Percentiles rank a stretch among this genome's conserved stretches.
Conservation (phyloP, 2,113 vertebrate species). For the Microtus richardsoni region DNA sequence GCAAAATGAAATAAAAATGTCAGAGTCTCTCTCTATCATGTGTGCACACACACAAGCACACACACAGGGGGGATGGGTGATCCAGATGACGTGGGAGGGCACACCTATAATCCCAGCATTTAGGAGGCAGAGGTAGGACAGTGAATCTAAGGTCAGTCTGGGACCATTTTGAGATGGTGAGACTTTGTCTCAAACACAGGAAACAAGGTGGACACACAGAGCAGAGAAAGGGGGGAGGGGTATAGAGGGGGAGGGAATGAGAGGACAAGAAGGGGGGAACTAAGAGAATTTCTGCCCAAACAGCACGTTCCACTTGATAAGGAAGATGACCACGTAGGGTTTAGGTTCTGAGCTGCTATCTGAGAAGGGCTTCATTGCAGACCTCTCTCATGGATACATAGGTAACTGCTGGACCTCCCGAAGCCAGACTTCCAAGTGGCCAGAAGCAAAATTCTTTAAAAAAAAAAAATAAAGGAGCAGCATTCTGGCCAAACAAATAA, state of each 20-base stretch:
- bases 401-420: background rate
- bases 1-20: constrained; percentile 48
- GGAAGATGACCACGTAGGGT: background rate
- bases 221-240: background rate
- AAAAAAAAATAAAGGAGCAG: background rate
- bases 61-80: background rate
- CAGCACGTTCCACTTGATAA: background rate
- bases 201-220: background rate
- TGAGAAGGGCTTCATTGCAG: background rate
- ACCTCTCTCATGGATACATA: background rate
- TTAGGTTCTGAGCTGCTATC: background rate
- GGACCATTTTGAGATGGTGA: background rate
- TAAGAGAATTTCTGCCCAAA: background rate
- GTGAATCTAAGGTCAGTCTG: background rate
- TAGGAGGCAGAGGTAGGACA: background rate
- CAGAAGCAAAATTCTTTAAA: background rate
- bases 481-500: background rate
- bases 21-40: background rate
- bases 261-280: background rate
- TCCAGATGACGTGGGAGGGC: background rate
- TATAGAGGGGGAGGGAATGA: too few species aligned
- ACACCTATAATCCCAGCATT: background rate
- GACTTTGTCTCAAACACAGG: background rate
- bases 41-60: too few species aligned
- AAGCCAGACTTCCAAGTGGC: background rate